A percentile compares a stretch with the other conserved stretches of the same genome.
Evolutionary conservation across 2,113 vertebrate species (phyloP).

Genomic region (Microtus richardsoni): DNA sequence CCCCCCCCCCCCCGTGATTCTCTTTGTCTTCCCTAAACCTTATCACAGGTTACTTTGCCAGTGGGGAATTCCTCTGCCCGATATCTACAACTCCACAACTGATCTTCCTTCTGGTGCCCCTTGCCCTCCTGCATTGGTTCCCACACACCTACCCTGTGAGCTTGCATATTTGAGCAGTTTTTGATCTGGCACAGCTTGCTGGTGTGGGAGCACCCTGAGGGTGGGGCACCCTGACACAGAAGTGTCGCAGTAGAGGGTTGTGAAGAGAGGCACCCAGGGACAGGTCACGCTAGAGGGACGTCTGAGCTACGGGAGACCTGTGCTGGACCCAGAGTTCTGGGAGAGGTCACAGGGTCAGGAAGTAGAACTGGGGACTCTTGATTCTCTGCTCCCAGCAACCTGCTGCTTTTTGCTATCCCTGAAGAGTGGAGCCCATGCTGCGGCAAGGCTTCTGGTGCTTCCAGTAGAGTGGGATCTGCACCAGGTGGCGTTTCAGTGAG

Average conservation of each 20-base stretch:
- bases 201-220: not conserved
- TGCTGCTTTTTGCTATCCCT: not conserved
- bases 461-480: not conserved
- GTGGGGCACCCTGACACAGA: not conserved
- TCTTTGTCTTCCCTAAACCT: not conserved
- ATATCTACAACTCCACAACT: not conserved
- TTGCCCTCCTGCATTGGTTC: not conserved
- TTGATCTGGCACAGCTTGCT: not conserved
- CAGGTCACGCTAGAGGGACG: not conserved
- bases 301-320: not conserved
- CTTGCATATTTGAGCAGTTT: rapidly evolving
- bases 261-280: not conserved
- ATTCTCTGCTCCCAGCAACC: not conserved
- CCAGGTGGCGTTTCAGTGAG: not conserved
- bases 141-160: not conserved
- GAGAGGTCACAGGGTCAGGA: not conserved
- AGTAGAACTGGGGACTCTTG: not conserved
- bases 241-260: too few relatives aligned
- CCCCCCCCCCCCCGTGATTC: too few relatives aligned
- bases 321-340: not conserved
- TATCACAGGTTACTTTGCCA: not conserved
- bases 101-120: rapidly evolving
- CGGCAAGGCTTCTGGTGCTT: not conserved
- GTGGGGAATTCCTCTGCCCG: not conserved
- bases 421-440: not conserved